phyloP scores from a whole-genome alignment of 23 tunicate species.

The Halocynthia aurantium region DNA sequence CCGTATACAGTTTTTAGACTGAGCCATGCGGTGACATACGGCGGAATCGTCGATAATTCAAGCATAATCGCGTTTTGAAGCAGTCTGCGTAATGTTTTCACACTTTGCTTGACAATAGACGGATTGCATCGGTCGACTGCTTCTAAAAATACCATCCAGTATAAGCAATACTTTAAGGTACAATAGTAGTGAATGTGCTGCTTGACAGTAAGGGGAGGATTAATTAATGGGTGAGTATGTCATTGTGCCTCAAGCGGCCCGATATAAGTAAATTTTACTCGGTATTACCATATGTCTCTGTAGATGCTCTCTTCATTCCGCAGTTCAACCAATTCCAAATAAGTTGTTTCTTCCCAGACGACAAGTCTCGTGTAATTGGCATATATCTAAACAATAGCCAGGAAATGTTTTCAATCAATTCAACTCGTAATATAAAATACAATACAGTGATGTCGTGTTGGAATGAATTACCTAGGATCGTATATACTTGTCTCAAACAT shows the following conservation, averaged over 20 bases:
- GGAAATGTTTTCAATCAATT: no score
- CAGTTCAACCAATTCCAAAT: conserved; percentile 53
- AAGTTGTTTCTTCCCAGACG: conserved; percentile 26
- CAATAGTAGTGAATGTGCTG: neutral
- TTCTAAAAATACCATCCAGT: neutral
- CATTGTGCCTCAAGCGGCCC: no score
- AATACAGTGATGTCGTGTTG: neutral
- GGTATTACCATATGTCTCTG: no score
- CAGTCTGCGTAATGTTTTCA: conserved; percentile 1
- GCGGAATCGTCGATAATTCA: conserved; percentile 42
- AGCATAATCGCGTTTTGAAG: conserved; percentile 27
- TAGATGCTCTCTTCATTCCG: conserved; percentile 25
- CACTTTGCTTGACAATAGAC: neutral
- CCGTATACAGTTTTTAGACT: conserved; percentile 34
- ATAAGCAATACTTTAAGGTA: neutral
- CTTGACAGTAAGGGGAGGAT: neutral
- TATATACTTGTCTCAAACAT: conserved; percentile 36
- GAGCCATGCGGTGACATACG: conserved; percentile 40
- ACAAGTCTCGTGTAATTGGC: conserved; percentile 43
- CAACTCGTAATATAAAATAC: no score
- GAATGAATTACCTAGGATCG: conserved; percentile 17
- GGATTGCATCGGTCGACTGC: neutral
- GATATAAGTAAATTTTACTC: no score
- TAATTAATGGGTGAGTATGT: no score
- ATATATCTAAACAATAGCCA: conserved; percentile 23